phyloP scores from a whole-genome alignment of 2,113 vertebrate genomes.

The Hyaena hyaena region DNA sequence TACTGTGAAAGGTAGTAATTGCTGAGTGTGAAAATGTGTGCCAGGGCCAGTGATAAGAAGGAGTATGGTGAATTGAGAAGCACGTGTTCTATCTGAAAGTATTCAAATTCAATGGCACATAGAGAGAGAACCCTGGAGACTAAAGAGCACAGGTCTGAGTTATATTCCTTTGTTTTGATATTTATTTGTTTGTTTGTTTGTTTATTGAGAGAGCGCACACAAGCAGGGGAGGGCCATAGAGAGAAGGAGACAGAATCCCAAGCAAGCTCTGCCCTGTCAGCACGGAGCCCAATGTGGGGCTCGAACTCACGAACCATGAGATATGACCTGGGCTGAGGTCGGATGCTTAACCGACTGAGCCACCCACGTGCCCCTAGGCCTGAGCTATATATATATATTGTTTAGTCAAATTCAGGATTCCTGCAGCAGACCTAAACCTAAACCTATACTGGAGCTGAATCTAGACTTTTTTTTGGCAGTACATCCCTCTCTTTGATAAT shows the following conservation, averaged over 20 bases:
- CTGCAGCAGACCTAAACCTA: constrained; percentile 13
- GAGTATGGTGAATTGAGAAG: not conserved
- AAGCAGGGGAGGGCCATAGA: too few relatives aligned
- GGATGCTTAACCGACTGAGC: too few relatives aligned
- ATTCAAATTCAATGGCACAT: not conserved
- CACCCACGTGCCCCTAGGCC: not conserved
- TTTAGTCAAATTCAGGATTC: not conserved
- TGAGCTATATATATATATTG: not conserved
- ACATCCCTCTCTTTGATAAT: not conserved
- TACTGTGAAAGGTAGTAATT: not conserved
- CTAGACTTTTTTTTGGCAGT: constrained; percentile 19
- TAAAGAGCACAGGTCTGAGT: not conserved
- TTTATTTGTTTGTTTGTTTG: too few relatives aligned
- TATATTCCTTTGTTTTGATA: not conserved
- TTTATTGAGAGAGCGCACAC: too few relatives aligned
- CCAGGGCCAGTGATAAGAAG: not conserved
- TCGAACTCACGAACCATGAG: too few relatives aligned
- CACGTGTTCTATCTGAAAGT: not conserved
- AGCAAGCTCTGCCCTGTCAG: too few relatives aligned
- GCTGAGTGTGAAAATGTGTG: not conserved
- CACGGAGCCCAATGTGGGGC: too few relatives aligned
- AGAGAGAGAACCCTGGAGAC: not conserved
- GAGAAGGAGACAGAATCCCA: too few relatives aligned
- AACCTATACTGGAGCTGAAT: not conserved
- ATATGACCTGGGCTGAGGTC: too few relatives aligned